phyloP scores from a whole-genome alignment of 1,140 invertebrate species.

The Brachionus sp. region DNA sequence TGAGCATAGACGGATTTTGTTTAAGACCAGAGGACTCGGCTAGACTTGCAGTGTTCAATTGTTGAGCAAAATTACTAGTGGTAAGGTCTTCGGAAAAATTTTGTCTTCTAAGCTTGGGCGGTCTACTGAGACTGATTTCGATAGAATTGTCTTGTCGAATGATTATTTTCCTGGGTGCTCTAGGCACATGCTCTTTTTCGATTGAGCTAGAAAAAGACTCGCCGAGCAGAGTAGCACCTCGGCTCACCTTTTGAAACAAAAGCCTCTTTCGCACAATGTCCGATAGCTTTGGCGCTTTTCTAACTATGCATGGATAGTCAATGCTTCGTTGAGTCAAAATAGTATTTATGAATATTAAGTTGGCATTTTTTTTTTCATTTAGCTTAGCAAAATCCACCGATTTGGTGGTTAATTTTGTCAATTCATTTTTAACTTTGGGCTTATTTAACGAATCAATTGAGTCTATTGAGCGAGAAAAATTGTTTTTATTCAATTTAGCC shows the following conservation, averaged over 20 bases:
- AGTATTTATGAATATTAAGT: not conserved
- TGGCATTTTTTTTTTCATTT: not conserved
- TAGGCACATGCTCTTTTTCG: constrained; percentile 43
- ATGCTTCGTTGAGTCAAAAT: constrained; percentile 25
- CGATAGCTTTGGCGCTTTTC: constrained; percentile 37
- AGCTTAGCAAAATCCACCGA: constrained; percentile 37
- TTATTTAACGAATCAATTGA: constrained; percentile 31
- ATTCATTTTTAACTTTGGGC: not conserved
- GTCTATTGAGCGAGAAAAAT: constrained; percentile 18
- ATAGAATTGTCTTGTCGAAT: constrained; percentile 44
- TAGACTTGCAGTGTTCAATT: not conserved
- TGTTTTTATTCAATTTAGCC: constrained; percentile 5
- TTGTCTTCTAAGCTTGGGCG: constrained; percentile 2
- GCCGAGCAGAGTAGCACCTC: not conserved
- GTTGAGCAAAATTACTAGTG: not conserved
- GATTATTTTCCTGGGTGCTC: constrained; percentile 31
- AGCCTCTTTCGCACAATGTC: constrained; percentile 43
- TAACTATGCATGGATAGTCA: constrained; percentile 41
- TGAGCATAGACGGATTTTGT: constrained; percentile 2
- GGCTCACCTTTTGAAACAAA: constrained; percentile 31
- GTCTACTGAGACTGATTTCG: constrained; percentile 12
- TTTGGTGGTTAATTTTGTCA: not conserved
- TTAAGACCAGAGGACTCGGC: not conserved
- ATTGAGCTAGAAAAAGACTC: constrained; percentile 16
- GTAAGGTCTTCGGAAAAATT: constrained; percentile 37